Evolutionary conservation across 2,888 invertebrate genomes (phyloP), one percentile per base, ranked within the genome.

Genomic region (Hoplodrina blanda): DNA sequence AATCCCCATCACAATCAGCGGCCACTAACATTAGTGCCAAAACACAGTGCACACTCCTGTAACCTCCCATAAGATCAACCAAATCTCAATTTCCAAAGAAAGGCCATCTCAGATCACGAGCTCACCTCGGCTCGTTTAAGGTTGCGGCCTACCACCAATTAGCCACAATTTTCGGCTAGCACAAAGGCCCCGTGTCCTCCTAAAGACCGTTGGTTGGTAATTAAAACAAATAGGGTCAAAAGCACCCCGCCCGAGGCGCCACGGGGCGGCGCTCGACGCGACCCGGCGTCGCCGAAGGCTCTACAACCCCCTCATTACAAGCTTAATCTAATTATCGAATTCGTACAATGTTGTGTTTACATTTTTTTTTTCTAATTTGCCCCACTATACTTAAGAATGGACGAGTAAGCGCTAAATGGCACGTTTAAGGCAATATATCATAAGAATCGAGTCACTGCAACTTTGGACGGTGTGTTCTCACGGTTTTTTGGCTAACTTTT

Each of bases 201-300:
- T 91, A 90, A 94, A 91, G 92, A 94, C 91, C 92, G 93, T 92
- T 93, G 92, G 90, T 84, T 85, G 91, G 95, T 95, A 96, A 96
- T 96, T 96, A 95, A 96, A 95, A 96, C 95, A 96, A 96, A 96
- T 95, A 95, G 94, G 96, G 94, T 94, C 95, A 93, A 94, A 93
- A 90, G 90, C 88, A 88, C 87, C 89, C 94, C 93, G 95, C 95
- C 91, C 75, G 89, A 92, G 96, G 96, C 96, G 96, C 96, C 96
- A 95, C 83, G 87, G 95, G 95, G 94, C 93, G 94, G 91, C 81
- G 77, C 68, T 80, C 62, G 88, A 87, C 90, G 90, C 93, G 93
- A 86, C 95, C 88, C 92, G 91, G 89, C 95, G 95, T 93, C 95
- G 95, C 93, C 95, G 91, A 84, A 69, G 80, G 87, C 89, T 85